Conservation (phyloP, 1,140 invertebrate genomes). For the Orius laevigatus region DNA sequence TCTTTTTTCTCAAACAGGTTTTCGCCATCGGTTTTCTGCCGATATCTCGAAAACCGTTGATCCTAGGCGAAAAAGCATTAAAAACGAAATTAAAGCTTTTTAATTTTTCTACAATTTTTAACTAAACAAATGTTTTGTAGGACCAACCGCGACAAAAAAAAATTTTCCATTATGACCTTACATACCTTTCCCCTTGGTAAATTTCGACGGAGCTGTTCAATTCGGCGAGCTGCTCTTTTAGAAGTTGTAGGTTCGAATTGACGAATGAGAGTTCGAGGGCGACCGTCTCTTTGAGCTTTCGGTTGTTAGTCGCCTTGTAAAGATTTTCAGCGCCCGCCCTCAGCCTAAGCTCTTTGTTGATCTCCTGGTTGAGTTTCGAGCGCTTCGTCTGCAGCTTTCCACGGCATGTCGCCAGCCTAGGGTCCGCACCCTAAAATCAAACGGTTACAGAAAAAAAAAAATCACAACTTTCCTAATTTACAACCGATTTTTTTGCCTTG, state of each 20-base stretch:
- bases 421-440: constrained; percentile 75
- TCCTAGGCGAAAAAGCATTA: too few relatives aligned
- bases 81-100: too few relatives aligned
- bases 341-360: constrained; percentile 84
- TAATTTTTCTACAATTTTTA: too few relatives aligned
- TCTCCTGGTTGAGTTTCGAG: constrained; percentile 90
- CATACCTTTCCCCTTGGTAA: constrained; percentile 80
- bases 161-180: constrained; percentile 14
- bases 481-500: too few relatives aligned
- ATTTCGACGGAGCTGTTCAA: constrained; percentile 89
- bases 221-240: constrained; percentile 92
- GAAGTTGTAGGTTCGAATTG: constrained; percentile 86
- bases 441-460: too few relatives aligned
- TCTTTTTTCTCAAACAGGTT: too few relatives aligned
- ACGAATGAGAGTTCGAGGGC: constrained; percentile 89
- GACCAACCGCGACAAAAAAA: too few relatives aligned
- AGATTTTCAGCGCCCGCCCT: constrained; percentile 86
- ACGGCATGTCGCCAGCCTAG: constrained; percentile 78
- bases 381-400: constrained; percentile 82
- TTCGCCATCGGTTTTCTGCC: too few relatives aligned
- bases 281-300: constrained; percentile 70
- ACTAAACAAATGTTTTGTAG: too few relatives aligned
- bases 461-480: too few relatives aligned
- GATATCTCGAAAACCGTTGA: too few relatives aligned
- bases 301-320: constrained; percentile 70